Conservation (phyloP, 2,113 vertebrate species). For the Deroptyus accipitrinus region DNA sequence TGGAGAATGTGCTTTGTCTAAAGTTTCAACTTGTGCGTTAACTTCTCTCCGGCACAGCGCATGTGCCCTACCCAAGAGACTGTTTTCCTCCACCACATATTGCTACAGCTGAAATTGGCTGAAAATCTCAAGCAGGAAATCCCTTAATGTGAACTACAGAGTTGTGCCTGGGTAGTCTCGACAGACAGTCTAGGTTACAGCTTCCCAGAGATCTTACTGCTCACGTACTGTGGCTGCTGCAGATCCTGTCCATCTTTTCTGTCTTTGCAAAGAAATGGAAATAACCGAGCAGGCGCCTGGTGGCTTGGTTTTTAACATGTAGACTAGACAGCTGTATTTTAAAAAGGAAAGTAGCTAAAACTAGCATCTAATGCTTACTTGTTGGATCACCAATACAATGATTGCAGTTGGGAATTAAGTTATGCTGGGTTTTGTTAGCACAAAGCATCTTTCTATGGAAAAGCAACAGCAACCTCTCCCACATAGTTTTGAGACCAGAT, state of each 20-base stretch:
- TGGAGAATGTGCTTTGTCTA: constrained; percentile 37
- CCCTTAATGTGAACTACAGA: background rate
- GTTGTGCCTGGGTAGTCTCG: background rate
- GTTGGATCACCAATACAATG: background rate
- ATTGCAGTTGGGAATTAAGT: background rate
- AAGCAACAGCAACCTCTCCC: background rate
- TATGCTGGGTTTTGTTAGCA: background rate
- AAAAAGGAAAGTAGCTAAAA: background rate
- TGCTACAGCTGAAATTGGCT: background rate
- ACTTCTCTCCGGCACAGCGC: background rate
- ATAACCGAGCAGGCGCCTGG: background rate
- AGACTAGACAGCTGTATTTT: background rate
- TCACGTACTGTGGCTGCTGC: background rate
- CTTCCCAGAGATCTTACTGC: background rate
- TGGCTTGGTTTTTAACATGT: background rate
- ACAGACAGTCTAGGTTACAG: background rate
- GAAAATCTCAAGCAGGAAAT: background rate
- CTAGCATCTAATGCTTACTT: background rate
- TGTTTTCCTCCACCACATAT: background rate
- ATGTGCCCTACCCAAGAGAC: background rate
- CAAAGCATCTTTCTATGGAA: background rate
- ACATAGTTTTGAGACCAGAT: background rate
- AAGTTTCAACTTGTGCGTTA: background rate
- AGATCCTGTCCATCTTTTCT: background rate
- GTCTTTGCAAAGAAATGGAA: background rate